Evolutionary conservation across 2,113 vertebrate genomes (phyloP), one percentile per base, ranked within the genome.

Genomic region (Lagopus leucura): DNA sequence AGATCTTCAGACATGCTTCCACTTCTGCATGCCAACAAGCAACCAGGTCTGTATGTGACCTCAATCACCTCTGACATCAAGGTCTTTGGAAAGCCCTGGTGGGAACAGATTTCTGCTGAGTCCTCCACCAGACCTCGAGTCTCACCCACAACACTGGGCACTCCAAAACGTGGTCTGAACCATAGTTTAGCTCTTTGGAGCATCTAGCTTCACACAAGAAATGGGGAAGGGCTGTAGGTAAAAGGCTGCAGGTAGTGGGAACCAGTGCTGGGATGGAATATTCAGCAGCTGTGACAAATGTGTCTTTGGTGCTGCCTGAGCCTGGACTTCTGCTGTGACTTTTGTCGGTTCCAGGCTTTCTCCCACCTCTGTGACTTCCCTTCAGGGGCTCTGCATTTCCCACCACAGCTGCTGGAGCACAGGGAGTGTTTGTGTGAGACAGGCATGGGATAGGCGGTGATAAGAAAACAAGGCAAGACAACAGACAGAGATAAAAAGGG

Each of bases 381-480:
- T 65, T 76, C 48, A 71, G 91, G 74, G 55, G 65, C 57, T 91
- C 60, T 80, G 55, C 55, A 55, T 85, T 94, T 94, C 80, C 73
- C 65, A 86, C 76, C 72, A 75, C 89, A 91, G 91, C 87, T 92
- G 91, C 65, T 90, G 79, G 52, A 91, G 66, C 50, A 45, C 66
- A 65, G 55, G 75, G 55, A 86, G 80, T 65, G 76, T 75, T 86
- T 83, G 76, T 38, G 43, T 25, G 78, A 50, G 54, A 72, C 64
- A 67, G 47, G 76, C 84, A 43, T 13, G 16, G 81, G 55, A 69
- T 47, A 88, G 72, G 80, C 83, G 67, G 65, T 0, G 88, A 88
- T 83, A 95, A 90, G 79, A 92, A 94, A 96, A 95, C 91, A 94
- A 93, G 85, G 32, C 67, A 82, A 92, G 84, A 93, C 64, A 92